phyloP scores from a whole-genome alignment of 2,888 invertebrate species.

The Atrina japonica region DNA sequence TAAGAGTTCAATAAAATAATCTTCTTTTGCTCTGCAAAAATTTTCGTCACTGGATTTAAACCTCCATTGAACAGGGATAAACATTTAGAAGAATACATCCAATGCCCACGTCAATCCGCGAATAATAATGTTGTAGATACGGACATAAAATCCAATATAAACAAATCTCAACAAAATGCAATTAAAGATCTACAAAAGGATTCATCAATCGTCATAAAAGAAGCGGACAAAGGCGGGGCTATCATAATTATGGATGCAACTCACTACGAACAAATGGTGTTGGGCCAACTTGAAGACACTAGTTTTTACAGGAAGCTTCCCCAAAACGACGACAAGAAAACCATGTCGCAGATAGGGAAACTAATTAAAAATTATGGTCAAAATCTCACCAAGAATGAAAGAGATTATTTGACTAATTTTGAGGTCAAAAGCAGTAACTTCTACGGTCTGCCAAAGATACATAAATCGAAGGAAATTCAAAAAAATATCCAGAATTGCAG shows the following conservation, averaged over 20 bases:
- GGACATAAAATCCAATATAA: too few relatives aligned
- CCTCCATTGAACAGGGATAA: too few relatives aligned
- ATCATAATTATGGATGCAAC: conserved; percentile 39
- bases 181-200: conserved; percentile 13
- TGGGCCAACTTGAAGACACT: conserved; percentile 27
- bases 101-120: too few relatives aligned
- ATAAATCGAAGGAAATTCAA: too few relatives aligned
- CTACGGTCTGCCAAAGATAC: conserved; percentile 39
- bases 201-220: conserved; percentile 27
- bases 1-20: too few relatives aligned
- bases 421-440: conserved; percentile 34
- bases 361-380: conserved; percentile 1
- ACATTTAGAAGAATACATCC: too few relatives aligned
- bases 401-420: conserved; percentile 30
- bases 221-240: conserved; percentile 41
- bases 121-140: too few relatives aligned
- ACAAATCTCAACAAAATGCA: conserved; percentile 15
- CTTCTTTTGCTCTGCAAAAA: too few relatives aligned
- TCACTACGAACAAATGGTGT: conserved; percentile 31
- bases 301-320: too few relatives aligned
- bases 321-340: conserved; percentile 22
- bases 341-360: conserved; percentile 15
- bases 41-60: too few relatives aligned
- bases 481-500: too few relatives aligned
- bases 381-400: conserved; percentile 14